Percentiles rank a stretch among this genome's conserved stretches.
These are phyloP conservation scores for Rhinogobius similis DNA, from an alignment of 2,113 vertebrate genomes.

Conservation along the genomic window DNA sequence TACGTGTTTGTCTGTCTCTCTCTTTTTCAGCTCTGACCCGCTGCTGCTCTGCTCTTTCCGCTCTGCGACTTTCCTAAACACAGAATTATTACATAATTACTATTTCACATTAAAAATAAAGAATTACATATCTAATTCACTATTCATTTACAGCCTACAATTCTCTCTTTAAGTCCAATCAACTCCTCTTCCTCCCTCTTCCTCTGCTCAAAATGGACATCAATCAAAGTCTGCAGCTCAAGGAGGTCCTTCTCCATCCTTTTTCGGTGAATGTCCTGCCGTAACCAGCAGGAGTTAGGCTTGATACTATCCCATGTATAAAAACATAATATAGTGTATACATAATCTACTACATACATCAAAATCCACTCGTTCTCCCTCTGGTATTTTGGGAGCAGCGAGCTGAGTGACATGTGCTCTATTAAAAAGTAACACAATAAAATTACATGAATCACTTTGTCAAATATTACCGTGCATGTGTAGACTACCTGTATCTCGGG, in stretches of 20 bases:
- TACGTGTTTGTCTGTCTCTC: slow-evolving; percentile 87
- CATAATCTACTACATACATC: slow-evolving; percentile 70
- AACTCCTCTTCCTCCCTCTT: slow-evolving; percentile 96
- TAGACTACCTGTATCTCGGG: slow-evolving; percentile 74
- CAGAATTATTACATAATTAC: neutral
- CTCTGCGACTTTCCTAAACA: slow-evolving; percentile 88
- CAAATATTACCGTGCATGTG: neutral
- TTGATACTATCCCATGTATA: neutral
- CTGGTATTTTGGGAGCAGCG: slow-evolving; percentile 77
- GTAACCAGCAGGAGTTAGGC: neutral
- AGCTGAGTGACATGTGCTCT: slow-evolving; percentile 69
- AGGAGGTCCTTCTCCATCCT: slow-evolving; percentile 96
- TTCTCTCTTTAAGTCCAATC: slow-evolving; percentile 91
- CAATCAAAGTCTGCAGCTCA: slow-evolving; percentile 96
- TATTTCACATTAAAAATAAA: neutral
- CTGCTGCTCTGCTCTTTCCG: slow-evolving; percentile 92
- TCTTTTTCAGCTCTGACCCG: slow-evolving; percentile 93
- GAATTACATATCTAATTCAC: neutral
- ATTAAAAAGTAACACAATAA: slow-evolving; percentile 38
- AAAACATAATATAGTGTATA: neutral
- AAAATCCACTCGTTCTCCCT: slow-evolving; percentile 80
- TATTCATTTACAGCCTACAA: slow-evolving; percentile 73
- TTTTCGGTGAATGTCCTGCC: slow-evolving; percentile 95
- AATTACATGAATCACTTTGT: slow-evolving; percentile 3
- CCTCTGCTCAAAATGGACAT: slow-evolving; percentile 92